Evolutionary conservation across 92 coral and sea anemone species (phyloP), one percentile per base, ranked within the genome.

Genomic region (Phenganax marumi): DNA sequence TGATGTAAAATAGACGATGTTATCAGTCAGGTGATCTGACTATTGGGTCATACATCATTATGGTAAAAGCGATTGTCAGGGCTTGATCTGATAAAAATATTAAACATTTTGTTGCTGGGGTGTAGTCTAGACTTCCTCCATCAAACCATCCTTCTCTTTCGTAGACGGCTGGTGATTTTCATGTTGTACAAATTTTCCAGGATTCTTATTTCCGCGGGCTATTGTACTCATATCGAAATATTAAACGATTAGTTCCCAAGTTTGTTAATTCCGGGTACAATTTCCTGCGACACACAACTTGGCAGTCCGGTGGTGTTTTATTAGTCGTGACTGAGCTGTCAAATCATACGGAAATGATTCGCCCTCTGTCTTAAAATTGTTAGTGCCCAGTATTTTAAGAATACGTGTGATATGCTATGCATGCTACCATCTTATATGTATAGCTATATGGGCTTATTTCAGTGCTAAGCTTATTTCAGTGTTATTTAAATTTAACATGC

Each of bases 21-120:
- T 66, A 66, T 66, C 72, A 66, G 72, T 66, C 39, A 23, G 72
- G 25, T 66, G 72, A 66, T 66, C 72, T 66, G 72, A 66, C 14
- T 22, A n/a, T n/a, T 66, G 49, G 72, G 43, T 66, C 72, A 33
- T 66, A 25, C 49, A 66, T 66, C 72, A 66, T 66, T 66, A 24
- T 66, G 72, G 72, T 49, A 4, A 66, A 66, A 66, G n/a, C 72
- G 49, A 66, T 25, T 66, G 72, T 66, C 72, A 19, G 72, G 72
- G 14, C 43, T 66, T 66, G 50, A 62, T 62, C 68, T 62, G 68
- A 66, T 66, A 66, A 66, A 66, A 66, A 25, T 25, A 47, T 66
- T 33, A 66, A 66, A 66, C 72, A 23, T 66, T 66, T 66, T 66
- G 72, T 66, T 25, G 72, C 72, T 62, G 22, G 43, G 26, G 22